These are phyloP conservation scores for Momotus momota DNA, from an alignment of 2,797 vertebrate genomes.

Conservation along the genomic window DNA sequence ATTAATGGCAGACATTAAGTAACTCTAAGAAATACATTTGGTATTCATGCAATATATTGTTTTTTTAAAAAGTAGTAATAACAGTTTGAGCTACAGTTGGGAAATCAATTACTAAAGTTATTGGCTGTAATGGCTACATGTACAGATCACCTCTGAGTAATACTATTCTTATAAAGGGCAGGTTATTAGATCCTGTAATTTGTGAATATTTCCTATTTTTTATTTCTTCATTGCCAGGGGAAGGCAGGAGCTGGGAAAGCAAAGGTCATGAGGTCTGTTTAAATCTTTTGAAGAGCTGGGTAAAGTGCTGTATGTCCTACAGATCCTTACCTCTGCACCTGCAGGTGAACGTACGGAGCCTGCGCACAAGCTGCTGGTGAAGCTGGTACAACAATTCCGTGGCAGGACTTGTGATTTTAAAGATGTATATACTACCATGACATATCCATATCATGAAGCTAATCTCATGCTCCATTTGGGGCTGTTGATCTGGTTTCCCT, in stretches of 20 bases:
- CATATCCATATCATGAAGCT: background rate
- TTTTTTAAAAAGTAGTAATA: background rate
- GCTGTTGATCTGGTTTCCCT: background rate
- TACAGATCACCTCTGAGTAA: background rate
- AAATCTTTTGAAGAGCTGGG: background rate
- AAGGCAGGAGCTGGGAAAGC: background rate
- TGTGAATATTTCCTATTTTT: background rate
- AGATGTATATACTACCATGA: background rate
- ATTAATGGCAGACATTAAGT: background rate
- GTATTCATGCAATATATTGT: background rate
- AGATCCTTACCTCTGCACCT: background rate
- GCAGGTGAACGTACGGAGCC: fast-evolving
- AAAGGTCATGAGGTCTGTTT: background rate
- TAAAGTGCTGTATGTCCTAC: background rate
- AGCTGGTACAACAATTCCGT: background rate
- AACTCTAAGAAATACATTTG: background rate
- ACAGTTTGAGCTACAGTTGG: background rate
- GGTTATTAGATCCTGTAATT: background rate
- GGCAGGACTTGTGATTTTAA: background rate
- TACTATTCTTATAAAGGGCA: background rate
- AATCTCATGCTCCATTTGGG: background rate
- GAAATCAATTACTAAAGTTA: background rate
- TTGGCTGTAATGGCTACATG: background rate
- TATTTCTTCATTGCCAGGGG: background rate
- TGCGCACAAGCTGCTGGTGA: background rate